Conservation (phyloP, 2,113 vertebrate species). For the Catharus fuscescens region DNA sequence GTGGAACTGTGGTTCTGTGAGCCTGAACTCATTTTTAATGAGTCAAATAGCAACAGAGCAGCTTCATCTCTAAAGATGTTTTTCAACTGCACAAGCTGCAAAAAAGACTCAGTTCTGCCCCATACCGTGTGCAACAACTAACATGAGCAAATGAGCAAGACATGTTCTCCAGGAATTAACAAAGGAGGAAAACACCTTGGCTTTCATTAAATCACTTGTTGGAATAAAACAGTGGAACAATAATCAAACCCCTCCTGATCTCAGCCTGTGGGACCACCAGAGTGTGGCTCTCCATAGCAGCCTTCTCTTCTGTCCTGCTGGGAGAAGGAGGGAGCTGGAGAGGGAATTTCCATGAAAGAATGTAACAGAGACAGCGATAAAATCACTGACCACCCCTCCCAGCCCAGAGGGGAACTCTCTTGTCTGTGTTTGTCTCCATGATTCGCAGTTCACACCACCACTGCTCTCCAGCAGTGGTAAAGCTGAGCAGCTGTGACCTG, state of each 20-base stretch:
- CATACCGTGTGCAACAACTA: neutral
- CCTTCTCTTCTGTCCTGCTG: neutral
- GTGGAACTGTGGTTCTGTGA: neutral
- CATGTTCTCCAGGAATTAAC: neutral
- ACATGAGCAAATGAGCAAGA: neutral
- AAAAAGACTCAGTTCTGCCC: neutral
- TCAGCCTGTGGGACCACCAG: neutral
- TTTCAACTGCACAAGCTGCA: neutral
- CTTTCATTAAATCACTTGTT: neutral
- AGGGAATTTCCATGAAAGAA: neutral
- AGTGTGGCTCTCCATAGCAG: rapidly evolving
- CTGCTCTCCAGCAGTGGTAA: neutral
- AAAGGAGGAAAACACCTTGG: neutral
- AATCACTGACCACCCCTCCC: neutral
- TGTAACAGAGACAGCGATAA: neutral
- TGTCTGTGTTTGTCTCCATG: neutral
- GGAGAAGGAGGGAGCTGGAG: neutral
- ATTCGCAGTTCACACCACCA: neutral
- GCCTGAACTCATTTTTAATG: neutral
- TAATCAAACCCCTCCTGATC: neutral
- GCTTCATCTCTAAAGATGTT: neutral
- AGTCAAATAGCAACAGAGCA: neutral
- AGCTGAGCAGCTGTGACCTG: neutral
- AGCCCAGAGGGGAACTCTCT: neutral
- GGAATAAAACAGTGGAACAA: neutral